Base-by-base conservation (phyloP, 1,140 invertebrate species). In the Trachymyrmex cornetzi region DNA sequence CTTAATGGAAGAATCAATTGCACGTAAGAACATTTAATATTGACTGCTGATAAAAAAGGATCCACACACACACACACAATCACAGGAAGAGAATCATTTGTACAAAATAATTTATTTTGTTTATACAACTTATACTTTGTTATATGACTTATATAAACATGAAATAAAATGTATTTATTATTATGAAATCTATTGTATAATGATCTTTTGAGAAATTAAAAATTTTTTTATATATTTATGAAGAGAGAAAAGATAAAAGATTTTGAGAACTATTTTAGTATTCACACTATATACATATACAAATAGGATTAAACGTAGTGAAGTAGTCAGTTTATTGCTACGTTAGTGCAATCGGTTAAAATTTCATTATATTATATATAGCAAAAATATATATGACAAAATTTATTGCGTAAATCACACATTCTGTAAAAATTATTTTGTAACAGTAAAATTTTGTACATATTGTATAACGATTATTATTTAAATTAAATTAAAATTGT, bases 281-380 rank as follows among this genome's bases (percentile, higher is more conserved):
- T n/a, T 12, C 44, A 59, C n/a, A 74, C 14, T 14, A 14, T 48
- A n/a, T 30, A 14, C 30, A n/a, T 30, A 63, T 22, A 61, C 6
- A 63, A 22, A 61, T 24, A 34, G 6, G 30, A 48, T 0, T n/a
- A 16, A 22, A 82, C 24, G 14, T 14, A 1, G 22, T n/a, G 69
- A 84, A 75, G 53, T 82, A 82, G 9, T 75, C 55, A 30, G 7
- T 84, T 84, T 84, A 61, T 82, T 59, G 19, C 0, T 7, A 30
- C 9, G 1, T 72, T 14, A 48, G 9, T 19, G 12, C 53, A 44
- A 48, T 59, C 11, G 27, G 55, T 63, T 50, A 38, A 75, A 84
- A 50, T 61, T 74, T 19, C 34, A 67, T 27, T 24, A 38, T 34
- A 34, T 38, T 44, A 44, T 61, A 48, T 7, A 19, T 63, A 19